Evolutionary conservation across 2,113 vertebrate species (phyloP), one percentile per base, ranked within the genome.

Genomic region (Mormyrus lacerda): DNA sequence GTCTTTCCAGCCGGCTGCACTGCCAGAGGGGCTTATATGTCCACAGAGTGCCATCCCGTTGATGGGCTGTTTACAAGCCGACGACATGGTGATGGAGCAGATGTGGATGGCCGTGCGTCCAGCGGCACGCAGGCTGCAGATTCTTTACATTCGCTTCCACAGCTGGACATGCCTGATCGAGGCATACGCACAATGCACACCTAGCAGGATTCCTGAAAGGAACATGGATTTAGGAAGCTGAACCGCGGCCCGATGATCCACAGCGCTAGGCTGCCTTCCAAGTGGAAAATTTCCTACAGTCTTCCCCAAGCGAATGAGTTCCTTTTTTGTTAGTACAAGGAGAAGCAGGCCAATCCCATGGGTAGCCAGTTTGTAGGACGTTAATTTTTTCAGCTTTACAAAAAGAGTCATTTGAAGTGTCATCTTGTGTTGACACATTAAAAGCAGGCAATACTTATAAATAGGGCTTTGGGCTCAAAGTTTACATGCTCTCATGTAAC

Each of bases 211-310:
- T 93, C 91, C 92, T 91, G 93, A 89, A 89, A 92, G 88, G 91
- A 90, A 21, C 92, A 89, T 87, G 88, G 91, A 92, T 94, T 94
- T 92, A 94, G 91, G 90, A 93, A 90, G 89, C 76, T 92, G 94
- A 94, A 94, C 93, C 94, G 93, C 85, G n/a, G 44, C 90, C 73
- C 93, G 93, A 94, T 94, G 93, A 93, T 94, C 91, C 91, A 3
- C 87, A 91, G 93, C 91, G 90, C 91, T 73, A 92, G 89, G 93
- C 94, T 92, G 90, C 91, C 90, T 92, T 92, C 48, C 91, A 92
- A 91, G 90, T 90, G 91, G 93, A 92, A 35, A 9, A 92, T 93
- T 91, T 94, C 90, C 91, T 91, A 91, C 90, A 90, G 92, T 85
- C 90, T 92, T 83, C 1, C 11, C 91, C 92, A 92, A 94, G 92